Percentiles rank a stretch among this genome's conserved stretches.
These are phyloP conservation scores for Andrena chrysosceles DNA, from an alignment of 2,888 invertebrate genomes.

Conservation along the genomic window DNA sequence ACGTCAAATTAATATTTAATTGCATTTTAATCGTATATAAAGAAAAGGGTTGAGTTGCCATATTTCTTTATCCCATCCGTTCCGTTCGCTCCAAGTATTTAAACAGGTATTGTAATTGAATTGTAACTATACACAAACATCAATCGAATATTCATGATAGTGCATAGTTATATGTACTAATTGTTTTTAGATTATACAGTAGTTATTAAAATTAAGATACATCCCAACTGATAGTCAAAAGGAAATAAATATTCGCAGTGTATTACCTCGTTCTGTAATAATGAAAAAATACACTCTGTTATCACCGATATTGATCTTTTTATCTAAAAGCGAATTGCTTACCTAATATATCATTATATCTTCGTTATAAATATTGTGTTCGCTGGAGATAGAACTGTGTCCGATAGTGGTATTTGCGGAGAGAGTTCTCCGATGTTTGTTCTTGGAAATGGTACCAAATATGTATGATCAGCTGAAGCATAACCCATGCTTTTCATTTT, in stretches of 20 bases:
- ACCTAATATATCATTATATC: constrained; percentile 75
- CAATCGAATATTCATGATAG: constrained; percentile 47
- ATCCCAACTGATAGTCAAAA: constrained; percentile 10
- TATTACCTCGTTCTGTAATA: constrained; percentile 18
- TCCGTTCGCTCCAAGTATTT: background rate
- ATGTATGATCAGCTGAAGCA: constrained; percentile 79
- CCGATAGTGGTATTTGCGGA: constrained; percentile 75
- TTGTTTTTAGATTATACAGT: constrained; percentile 12
- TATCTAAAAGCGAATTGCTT: background rate
- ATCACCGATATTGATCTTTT: background rate
- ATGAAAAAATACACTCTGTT: background rate
- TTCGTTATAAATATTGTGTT: constrained; percentile 84
- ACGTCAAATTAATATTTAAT: background rate
- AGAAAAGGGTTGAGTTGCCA: constrained; percentile 2
- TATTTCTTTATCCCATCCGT: background rate
- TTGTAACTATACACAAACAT: constrained; percentile 23
- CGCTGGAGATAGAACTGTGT: constrained; percentile 82
- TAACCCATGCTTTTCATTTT: constrained; percentile 82
- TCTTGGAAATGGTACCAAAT: constrained; percentile 81
- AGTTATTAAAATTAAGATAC: constrained; percentile 26
- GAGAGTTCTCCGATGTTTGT: constrained; percentile 81
- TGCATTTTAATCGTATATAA: background rate
- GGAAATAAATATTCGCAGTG: constrained; percentile 26
- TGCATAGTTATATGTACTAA: constrained; percentile 26
- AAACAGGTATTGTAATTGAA: constrained; percentile 2